Conservation (phyloP, 1,140 invertebrate genomes). For the Magallana angulata region DNA sequence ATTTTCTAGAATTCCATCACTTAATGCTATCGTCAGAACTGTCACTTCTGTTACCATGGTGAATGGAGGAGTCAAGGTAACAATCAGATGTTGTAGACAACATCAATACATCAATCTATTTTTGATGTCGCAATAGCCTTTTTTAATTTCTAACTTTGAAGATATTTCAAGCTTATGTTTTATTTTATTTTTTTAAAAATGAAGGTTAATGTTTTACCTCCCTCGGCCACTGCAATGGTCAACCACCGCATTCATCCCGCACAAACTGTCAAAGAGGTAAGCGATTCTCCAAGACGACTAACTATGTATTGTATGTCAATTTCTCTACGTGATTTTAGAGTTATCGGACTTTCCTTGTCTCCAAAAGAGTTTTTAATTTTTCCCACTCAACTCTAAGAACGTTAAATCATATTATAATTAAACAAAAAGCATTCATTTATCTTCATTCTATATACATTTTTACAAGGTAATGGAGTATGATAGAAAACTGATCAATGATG, state of each 20-base stretch:
- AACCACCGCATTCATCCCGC: conserved; percentile 83
- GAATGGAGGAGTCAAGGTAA: conserved; percentile 81
- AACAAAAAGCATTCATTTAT: background rate
- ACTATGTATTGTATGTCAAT: no score
- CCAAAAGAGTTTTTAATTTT: background rate
- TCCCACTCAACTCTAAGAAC: background rate
- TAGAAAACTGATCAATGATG: conserved; percentile 80
- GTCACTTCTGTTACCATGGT: conserved; percentile 83
- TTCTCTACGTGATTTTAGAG: no score
- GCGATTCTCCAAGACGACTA: background rate
- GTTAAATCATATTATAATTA: background rate
- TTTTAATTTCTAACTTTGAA: no score
- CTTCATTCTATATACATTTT: conserved; percentile 35
- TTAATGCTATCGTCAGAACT: conserved; percentile 81
- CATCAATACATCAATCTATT: no score
- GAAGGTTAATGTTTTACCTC: conserved; percentile 82
- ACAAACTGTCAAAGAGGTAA: conserved; percentile 80
- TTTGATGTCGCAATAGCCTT: no score
- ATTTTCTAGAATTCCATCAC: conserved; percentile 77
- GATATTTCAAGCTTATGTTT: no score
- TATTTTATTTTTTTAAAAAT: background rate
- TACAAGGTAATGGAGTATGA: conserved; percentile 81
- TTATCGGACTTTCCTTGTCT: no score
- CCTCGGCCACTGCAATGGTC: conserved; percentile 80
- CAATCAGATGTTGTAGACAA: background rate